Evolutionary conservation across 1,140 invertebrate species (phyloP).

Genomic region (Artemia franciscana): DNA sequence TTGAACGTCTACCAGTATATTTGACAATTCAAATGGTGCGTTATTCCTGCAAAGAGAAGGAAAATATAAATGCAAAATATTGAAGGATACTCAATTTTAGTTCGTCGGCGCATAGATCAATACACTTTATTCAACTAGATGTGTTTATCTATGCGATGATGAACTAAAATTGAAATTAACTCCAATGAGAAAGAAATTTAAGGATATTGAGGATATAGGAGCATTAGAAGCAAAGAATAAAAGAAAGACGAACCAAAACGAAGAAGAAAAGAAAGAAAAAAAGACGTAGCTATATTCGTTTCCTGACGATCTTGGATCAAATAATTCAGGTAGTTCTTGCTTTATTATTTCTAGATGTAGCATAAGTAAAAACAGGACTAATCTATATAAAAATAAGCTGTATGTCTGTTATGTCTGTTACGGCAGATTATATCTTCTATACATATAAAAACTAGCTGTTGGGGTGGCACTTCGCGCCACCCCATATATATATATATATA

Average conservation of each 20-base stretch:
- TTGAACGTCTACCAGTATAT: conserved; percentile 83
- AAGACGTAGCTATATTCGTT: conserved; percentile 46
- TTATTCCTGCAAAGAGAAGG: conserved; percentile 95
- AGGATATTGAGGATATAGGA: conserved; percentile 50
- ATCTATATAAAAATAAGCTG: too few relatives aligned
- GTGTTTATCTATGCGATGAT: conserved; percentile 72
- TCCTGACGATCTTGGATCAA: conserved; percentile 70
- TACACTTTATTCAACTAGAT: conserved; percentile 76
- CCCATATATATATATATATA: too few relatives aligned
- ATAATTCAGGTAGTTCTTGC: conserved; percentile 73
- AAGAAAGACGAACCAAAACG: conserved; percentile 22
- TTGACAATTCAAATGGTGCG: conserved; percentile 91
- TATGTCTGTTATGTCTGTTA: too few relatives aligned
- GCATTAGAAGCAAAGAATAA: conserved; percentile 29
- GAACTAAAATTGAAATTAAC: conserved; percentile 71
- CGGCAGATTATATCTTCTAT: too few relatives aligned
- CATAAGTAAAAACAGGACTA: too few relatives aligned
- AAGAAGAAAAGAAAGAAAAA: conserved; percentile 23
- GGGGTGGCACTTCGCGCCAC: too few relatives aligned
- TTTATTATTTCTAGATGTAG: too few relatives aligned
- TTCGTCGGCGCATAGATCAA: too few relatives aligned
- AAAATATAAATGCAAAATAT: conserved; percentile 82
- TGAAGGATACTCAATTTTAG: conserved; percentile 99
- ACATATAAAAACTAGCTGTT: too few relatives aligned
- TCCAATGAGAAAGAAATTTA: conserved; percentile 77